phyloP scores from a whole-genome alignment of 1,140 invertebrate genomes.

The Ceratoteleas bidentatus region DNA sequence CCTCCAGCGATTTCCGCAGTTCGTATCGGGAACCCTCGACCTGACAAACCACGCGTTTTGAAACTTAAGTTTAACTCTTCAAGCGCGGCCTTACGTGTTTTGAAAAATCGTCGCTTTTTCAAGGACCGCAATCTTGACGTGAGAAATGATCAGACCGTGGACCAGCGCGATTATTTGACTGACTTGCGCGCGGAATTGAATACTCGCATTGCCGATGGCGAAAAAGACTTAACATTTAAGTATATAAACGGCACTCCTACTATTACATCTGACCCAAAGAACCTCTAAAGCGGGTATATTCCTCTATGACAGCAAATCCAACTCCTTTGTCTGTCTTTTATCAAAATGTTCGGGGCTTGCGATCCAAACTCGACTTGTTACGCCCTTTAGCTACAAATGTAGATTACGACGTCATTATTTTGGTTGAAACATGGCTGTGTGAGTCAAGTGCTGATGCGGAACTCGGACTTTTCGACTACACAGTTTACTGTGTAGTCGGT shows the following conservation, averaged over 20 bases:
- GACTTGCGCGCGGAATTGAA: not conserved
- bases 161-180: not conserved
- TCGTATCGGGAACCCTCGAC: not conserved
- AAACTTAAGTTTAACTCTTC: not conserved
- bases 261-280: not conserved
- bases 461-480: too few relatives aligned
- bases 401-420: too few relatives aligned
- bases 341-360: too few relatives aligned
- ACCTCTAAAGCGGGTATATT: not conserved
- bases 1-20: not conserved
- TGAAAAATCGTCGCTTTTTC: not conserved
- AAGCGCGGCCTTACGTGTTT: not conserved
- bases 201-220: not conserved
- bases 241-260: not conserved
- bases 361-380: too few relatives aligned
- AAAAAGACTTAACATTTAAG: not conserved
- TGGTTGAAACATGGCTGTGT: too few relatives aligned
- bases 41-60: not conserved
- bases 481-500: too few relatives aligned
- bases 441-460: too few relatives aligned
- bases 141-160: not conserved
- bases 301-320: too few relatives aligned
- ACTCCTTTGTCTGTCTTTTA: too few relatives aligned
- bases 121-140: not conserved
- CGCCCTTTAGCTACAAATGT: too few relatives aligned